Percentiles rank a stretch among this genome's conserved stretches.
Conservation (phyloP, 2,888 invertebrate genomes). For the Augochlorella aurata region DNA sequence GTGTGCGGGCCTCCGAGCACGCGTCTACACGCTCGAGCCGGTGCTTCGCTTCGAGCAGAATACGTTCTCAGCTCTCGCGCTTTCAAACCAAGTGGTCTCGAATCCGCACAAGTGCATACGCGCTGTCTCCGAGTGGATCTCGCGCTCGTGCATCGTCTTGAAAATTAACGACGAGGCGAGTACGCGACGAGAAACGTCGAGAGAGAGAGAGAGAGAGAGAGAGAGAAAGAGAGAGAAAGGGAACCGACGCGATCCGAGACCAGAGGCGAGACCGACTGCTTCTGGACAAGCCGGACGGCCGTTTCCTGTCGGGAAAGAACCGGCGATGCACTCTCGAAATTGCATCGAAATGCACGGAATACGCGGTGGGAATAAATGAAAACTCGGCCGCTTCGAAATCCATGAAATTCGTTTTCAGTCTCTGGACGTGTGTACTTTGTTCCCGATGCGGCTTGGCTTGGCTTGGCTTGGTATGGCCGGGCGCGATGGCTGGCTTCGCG, state of each 20-base stretch:
- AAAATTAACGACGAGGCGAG: conserved; percentile 49
- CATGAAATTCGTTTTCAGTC: conserved; percentile 47
- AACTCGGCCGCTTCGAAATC: conserved; percentile 45
- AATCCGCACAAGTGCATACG: conserved; percentile 46
- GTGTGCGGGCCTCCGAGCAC: conserved; percentile 3
- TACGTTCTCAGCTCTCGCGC: conserved; percentile 31
- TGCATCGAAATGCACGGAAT: conserved; percentile 37
- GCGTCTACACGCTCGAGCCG: not conserved
- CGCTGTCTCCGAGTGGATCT: conserved; percentile 34
- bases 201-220: too few relatives aligned
- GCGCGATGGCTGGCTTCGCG: conserved; percentile 7
- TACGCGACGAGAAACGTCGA: not conserved
- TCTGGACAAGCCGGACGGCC: conserved; percentile 14
- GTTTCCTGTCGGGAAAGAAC: conserved; percentile 11
- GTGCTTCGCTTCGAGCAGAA: conserved; percentile 9
- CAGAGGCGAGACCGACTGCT: not conserved
- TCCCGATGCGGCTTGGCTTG: conserved; percentile 6
- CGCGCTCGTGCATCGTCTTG: conserved; percentile 51
- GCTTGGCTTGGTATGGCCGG: not conserved
- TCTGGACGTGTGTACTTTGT: conserved; percentile 42
- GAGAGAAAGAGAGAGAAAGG: not conserved
- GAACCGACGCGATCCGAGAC: not conserved
- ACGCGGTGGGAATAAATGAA: conserved; percentile 48
- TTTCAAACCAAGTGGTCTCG: conserved; percentile 48
- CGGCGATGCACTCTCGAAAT: conserved; percentile 34